These are phyloP conservation scores for Crocallis elinguaria DNA, from an alignment of 2,888 invertebrate genomes.

Conservation along the genomic window DNA sequence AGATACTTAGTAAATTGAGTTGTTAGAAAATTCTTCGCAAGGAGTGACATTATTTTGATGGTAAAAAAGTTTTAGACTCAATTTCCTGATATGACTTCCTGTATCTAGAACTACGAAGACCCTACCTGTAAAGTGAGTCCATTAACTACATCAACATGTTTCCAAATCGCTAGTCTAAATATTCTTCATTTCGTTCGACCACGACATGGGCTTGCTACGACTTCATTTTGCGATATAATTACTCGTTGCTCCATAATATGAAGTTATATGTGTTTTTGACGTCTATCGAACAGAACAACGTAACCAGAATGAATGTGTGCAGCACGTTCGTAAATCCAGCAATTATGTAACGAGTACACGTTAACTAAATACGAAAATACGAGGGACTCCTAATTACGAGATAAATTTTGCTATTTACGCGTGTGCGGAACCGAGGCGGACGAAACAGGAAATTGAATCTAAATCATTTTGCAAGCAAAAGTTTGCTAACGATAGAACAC, in stretches of 20 bases:
- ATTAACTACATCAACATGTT: too few species aligned
- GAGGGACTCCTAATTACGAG: slow-evolving; percentile 49
- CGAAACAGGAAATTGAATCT: slow-evolving; percentile 48
- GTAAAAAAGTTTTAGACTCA: too few species aligned
- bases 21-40: too few species aligned
- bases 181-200: too few species aligned
- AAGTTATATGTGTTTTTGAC: slow-evolving; percentile 29
- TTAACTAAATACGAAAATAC: slow-evolving; percentile 51
- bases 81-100: too few species aligned
- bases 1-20: too few species aligned
- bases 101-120: too few species aligned
- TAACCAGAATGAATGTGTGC: slow-evolving; percentile 39
- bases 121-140: too few species aligned
- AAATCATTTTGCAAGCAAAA: slow-evolving; percentile 45
- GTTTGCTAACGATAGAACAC: slow-evolving; percentile 31
- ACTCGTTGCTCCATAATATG: slow-evolving; percentile 17
- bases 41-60: too few species aligned
- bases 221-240: too few species aligned
- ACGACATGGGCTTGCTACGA: too few species aligned
- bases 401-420: slow-evolving; percentile 44
- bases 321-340: slow-evolving; percentile 40
- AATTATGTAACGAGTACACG: slow-evolving; percentile 41
- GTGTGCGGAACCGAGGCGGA: slow-evolving; percentile 36
- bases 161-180: too few species aligned
- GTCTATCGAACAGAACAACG: slow-evolving; percentile 30